Conservation (phyloP, 2,888 invertebrate genomes). For the Noctua janthina region DNA sequence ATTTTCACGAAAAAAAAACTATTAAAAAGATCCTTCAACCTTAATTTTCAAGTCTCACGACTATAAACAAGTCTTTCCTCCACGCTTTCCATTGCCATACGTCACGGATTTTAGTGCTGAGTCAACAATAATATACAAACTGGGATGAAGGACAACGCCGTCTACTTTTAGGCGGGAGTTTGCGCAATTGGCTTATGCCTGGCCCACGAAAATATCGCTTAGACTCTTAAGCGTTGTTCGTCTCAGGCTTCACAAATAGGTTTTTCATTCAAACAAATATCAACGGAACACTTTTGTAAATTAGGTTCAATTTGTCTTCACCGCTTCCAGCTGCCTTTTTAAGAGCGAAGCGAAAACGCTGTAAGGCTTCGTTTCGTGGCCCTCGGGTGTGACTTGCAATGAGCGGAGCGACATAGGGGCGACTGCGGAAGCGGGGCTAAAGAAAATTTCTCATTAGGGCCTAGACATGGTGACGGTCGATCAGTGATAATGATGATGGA, state of each 20-base stretch:
- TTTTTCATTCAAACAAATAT: not conserved
- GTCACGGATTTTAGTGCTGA: constrained; percentile 56
- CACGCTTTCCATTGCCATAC: constrained; percentile 36
- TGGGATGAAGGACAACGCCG: constrained; percentile 45
- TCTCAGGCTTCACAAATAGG: not conserved
- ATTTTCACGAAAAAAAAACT: not conserved
- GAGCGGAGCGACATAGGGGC: constrained; percentile 1
- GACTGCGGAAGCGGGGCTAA: not conserved
- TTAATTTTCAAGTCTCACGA: not conserved
- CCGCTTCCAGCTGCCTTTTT: not conserved
- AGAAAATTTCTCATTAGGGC: not conserved
- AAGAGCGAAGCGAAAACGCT: not conserved
- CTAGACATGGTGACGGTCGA: not conserved
- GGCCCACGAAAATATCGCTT: not conserved
- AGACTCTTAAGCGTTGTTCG: not conserved
- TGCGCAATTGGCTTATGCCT: constrained; percentile 12
- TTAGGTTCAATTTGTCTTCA: not conserved
- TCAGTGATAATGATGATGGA: too few species aligned
- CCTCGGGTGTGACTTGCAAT: not conserved
- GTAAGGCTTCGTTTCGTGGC: not conserved
- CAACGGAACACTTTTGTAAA: not conserved
- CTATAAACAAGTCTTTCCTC: constrained; percentile 32
- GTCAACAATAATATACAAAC: constrained; percentile 58
- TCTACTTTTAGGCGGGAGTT: constrained; percentile 29
- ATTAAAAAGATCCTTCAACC: not conserved